These are phyloP conservation scores for Acanthurus tractus DNA, from an alignment of 2,797 vertebrate genomes.

Conservation along the genomic window DNA sequence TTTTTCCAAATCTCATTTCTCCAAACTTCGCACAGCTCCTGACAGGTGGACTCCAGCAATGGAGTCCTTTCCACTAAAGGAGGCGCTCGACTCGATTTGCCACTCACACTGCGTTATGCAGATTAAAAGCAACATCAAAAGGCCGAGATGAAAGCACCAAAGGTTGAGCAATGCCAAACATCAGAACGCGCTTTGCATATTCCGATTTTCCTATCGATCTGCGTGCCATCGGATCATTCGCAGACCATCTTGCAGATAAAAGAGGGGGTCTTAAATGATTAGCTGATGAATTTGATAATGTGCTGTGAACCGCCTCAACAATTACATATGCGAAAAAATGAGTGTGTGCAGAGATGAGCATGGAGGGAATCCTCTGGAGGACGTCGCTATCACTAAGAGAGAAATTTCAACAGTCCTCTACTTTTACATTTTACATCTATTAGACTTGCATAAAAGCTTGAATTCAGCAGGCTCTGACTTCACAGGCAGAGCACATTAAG, in stretches of 20 bases:
- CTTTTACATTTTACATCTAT: constrained; percentile 67
- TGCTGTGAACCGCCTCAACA: constrained; percentile 61
- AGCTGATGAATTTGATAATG: constrained; percentile 81
- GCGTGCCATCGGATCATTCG: constrained; percentile 68
- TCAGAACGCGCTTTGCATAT: constrained; percentile 82
- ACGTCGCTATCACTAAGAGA: constrained; percentile 46
- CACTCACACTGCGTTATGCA: constrained; percentile 63
- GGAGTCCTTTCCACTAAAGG: constrained; percentile 50
- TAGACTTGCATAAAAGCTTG: constrained; percentile 36
- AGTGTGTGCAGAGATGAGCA: background rate
- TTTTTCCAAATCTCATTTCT: constrained; percentile 6
- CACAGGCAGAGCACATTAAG: constrained; percentile 43
- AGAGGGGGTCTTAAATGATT: constrained; percentile 82
- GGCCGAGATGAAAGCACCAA: constrained; percentile 80
- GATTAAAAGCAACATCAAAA: constrained; percentile 81
- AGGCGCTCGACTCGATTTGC: constrained; percentile 67
- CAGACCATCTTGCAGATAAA: constrained; percentile 75
- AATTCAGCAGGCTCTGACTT: constrained; percentile 18
- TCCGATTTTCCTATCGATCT: constrained; percentile 80
- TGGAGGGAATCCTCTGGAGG: constrained; percentile 58
- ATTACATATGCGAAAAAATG: constrained; percentile 54
- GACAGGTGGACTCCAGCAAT: constrained; percentile 71
- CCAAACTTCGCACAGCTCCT: constrained; percentile 31
- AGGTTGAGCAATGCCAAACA: constrained; percentile 81
- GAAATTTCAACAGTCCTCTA: constrained; percentile 52